These are phyloP conservation scores for Eira barbara DNA, from an alignment of 2,113 vertebrate genomes.

Conservation along the genomic window DNA sequence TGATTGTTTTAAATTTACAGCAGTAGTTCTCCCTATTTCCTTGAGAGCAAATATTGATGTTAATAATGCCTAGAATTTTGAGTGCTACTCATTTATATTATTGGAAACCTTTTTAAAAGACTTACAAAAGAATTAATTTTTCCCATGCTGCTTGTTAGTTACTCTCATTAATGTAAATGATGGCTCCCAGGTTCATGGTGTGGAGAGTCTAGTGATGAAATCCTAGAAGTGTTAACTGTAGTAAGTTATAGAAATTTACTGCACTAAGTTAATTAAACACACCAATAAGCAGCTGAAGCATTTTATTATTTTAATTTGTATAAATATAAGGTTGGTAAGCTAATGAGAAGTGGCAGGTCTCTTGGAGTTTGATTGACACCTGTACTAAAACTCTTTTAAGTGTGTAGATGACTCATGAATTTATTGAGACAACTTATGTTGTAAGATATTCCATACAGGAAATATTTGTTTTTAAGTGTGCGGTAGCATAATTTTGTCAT, in stretches of 20 bases:
- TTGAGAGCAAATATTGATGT: slow-evolving; percentile 43
- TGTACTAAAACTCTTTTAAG: slow-evolving; percentile 50
- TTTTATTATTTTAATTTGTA: slow-evolving; percentile 75
- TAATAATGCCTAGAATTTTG: slow-evolving; percentile 54
- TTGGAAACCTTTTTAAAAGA: slow-evolving; percentile 60
- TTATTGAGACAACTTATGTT: slow-evolving; percentile 57
- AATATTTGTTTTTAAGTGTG: slow-evolving; percentile 54
- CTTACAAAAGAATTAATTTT: slow-evolving; percentile 67
- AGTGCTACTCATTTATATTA: slow-evolving; percentile 53
- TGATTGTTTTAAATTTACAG: slow-evolving; percentile 41
- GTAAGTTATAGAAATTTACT: slow-evolving; percentile 56
- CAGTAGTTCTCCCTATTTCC: not conserved
- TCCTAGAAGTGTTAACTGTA: slow-evolving; percentile 66
- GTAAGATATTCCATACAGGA: slow-evolving; percentile 54
- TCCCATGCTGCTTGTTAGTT: slow-evolving; percentile 65
- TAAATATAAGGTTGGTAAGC: slow-evolving; percentile 55
- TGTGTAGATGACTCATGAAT: slow-evolving; percentile 52
- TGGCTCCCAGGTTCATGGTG: slow-evolving; percentile 51
- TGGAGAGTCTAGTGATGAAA: slow-evolving; percentile 61
- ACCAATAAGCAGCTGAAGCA: slow-evolving; percentile 57
- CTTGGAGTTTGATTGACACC: slow-evolving; percentile 63
- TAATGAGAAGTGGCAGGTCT: slow-evolving; percentile 54
- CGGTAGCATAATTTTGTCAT: slow-evolving; percentile 47
- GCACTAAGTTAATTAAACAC: slow-evolving; percentile 68
- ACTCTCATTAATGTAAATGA: slow-evolving; percentile 57